Percentiles rank a stretch among this genome's conserved stretches.
phyloP scores from a whole-genome alignment of 2,113 vertebrate genomes.

The Ictalurus punctatus region DNA sequence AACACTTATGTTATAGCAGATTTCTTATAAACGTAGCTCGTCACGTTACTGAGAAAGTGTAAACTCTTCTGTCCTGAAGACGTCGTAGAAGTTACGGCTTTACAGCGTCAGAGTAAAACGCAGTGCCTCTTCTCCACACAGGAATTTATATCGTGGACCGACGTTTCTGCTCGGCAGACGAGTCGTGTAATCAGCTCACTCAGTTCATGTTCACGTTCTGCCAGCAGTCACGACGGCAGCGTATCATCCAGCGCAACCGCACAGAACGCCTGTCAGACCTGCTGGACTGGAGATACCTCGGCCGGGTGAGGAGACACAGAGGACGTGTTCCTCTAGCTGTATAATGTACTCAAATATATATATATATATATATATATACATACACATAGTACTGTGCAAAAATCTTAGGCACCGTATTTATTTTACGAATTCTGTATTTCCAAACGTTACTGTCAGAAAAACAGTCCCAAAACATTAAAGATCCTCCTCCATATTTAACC shows the following conservation, averaged over 20 bases:
- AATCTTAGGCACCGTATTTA: too few relatives aligned
- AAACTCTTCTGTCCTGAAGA: neutral
- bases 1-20: neutral
- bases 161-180: conserved; percentile 86
- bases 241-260: conserved; percentile 93
- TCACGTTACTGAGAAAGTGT: neutral
- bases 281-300: conserved; percentile 93
- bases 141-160: conserved; percentile 95
- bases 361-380: too few relatives aligned
- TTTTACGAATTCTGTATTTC: too few relatives aligned
- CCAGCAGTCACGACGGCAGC: conserved; percentile 92
- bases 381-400: too few relatives aligned
- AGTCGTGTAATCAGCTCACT: conserved; percentile 94
- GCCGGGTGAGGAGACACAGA: conserved; percentile 76
- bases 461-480: too few relatives aligned
- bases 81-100: neutral
- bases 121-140: conserved; percentile 53
- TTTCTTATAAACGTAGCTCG: neutral
- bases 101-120: neutral
- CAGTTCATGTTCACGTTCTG: conserved; percentile 93
- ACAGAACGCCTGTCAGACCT: conserved; percentile 92
- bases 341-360: neutral
- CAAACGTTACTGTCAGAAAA: too few relatives aligned
- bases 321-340: neutral
- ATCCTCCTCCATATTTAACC: too few relatives aligned